Base-by-base conservation (phyloP, 2,113 vertebrate species). In the Pedionomus torquatus region DNA sequence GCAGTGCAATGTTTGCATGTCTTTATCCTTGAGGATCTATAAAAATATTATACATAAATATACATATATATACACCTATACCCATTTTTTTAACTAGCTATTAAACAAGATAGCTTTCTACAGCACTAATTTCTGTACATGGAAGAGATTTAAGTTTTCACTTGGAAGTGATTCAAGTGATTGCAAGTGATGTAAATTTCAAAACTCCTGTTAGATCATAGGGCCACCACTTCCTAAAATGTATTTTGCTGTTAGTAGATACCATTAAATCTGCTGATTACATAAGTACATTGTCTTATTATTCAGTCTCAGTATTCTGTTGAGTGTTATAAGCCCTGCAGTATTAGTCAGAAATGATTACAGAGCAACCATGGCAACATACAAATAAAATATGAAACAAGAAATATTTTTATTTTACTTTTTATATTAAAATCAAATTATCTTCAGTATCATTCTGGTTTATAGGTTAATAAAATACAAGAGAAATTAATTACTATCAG, bases 401-500 rank as follows among this genome's bases (percentile, higher is more conserved):
- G 11, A 87, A 70, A 90, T 68, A 60, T 65, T 89, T 93, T 78
- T 49, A 63, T 89, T 84, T 92, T 71, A 13, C 41, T 82, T 83
- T 91, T 69, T 37, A 57, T 31, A 52, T 72, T 79, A 25, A 90
- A 86, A 61, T 92, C 48, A 87, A 96, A 87, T 74, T 58, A 66
- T 74, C 10, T 82, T 65, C 12, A 93, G 21, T 84, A 72, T 30
- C 18, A 52, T 90, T 86, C 64, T 83, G 16, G 4, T 90, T 92
- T 88, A 39, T 93, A 91, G 51, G 74, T 83, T 87, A 93, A 72
- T 70, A 97, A 54, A 92, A 88, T 61, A 81, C 43, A 88, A 30
- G 81, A 86, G 11, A 81, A 96, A 94, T 82, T 93, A 97, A 96
- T 94, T 89, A 72, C 21, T 71, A 49, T n/a, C 9, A 71, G 63